Conservation (phyloP, 2,113 vertebrate species). For the Noctilio leporinus region DNA sequence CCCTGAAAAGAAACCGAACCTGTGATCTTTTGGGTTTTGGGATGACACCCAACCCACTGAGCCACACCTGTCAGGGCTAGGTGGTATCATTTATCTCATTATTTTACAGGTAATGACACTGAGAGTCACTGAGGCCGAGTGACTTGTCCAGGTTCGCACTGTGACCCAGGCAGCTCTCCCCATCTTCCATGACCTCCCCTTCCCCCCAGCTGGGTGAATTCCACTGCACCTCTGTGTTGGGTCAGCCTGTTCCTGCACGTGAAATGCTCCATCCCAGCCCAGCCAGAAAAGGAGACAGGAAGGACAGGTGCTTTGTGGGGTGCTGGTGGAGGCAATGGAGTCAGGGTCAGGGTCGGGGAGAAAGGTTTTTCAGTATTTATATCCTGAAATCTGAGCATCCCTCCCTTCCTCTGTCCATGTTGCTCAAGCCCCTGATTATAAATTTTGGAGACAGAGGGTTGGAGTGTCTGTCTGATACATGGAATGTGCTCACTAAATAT, state of each 20-base stretch:
- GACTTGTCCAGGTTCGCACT: not conserved
- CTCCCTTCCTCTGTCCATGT: not conserved
- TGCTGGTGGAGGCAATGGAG: too few species aligned
- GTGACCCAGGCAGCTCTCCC: too few species aligned
- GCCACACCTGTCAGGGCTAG: not conserved
- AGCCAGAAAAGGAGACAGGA: not conserved
- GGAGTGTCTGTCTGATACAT: constrained; percentile 6
- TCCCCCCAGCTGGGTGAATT: not conserved
- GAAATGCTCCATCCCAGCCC: not conserved
- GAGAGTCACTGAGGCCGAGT: not conserved
- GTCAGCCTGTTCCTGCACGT: not conserved
- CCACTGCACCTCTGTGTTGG: not conserved
- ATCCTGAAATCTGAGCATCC: not conserved
- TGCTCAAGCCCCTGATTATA: not conserved
- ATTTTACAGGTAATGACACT: not conserved
- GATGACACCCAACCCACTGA: too few species aligned
- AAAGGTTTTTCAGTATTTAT: not conserved
- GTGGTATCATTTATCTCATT: not conserved
- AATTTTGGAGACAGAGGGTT: not conserved
- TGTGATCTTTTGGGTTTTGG: too few species aligned
- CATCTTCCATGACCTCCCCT: too few species aligned
- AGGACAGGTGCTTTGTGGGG: not conserved
- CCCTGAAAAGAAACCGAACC: too few species aligned
- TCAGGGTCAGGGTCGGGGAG: not conserved
- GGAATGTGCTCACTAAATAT: not conserved